phyloP scores from a whole-genome alignment of 2,888 invertebrate species.

The Tetranychus piercei region DNA sequence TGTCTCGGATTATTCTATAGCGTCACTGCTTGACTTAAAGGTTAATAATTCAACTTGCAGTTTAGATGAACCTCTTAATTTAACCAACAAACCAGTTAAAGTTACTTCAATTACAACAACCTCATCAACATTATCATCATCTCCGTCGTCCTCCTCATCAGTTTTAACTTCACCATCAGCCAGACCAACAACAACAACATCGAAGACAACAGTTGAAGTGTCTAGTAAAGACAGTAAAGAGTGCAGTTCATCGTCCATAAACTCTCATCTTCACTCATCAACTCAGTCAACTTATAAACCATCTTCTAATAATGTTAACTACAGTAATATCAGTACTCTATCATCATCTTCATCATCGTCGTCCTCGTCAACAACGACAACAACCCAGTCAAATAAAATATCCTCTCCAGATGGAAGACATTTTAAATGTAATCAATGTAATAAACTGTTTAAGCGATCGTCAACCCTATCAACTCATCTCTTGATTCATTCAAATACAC shows the following conservation, averaged over 20 bases:
- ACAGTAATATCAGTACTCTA: too few species aligned
- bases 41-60: neutral
- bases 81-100: neutral
- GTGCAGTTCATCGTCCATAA: too few species aligned
- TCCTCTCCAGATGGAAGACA: slow-evolving; percentile 12
- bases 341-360: too few species aligned
- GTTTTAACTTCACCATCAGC: neutral
- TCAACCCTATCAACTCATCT: slow-evolving; percentile 92
- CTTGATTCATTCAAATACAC: slow-evolving; percentile 62
- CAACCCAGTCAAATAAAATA: neutral
- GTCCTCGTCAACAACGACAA: neutral
- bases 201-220: neutral
- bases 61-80: neutral
- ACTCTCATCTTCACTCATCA: too few species aligned
- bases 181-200: neutral
- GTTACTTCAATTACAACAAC: neutral
- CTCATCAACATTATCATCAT: neutral
- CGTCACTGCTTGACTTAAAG: neutral
- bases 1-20: neutral
- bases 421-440: slow-evolving; percentile 66
- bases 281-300: too few species aligned
- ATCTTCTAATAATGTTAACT: too few species aligned
- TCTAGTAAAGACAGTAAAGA: too few species aligned
- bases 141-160: neutral
- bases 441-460: slow-evolving; percentile 85